Percentiles rank a stretch among this genome's conserved stretches.
These are phyloP conservation scores for Bombus cullumanus DNA, from an alignment of 1,140 invertebrate genomes.

Conservation along the genomic window DNA sequence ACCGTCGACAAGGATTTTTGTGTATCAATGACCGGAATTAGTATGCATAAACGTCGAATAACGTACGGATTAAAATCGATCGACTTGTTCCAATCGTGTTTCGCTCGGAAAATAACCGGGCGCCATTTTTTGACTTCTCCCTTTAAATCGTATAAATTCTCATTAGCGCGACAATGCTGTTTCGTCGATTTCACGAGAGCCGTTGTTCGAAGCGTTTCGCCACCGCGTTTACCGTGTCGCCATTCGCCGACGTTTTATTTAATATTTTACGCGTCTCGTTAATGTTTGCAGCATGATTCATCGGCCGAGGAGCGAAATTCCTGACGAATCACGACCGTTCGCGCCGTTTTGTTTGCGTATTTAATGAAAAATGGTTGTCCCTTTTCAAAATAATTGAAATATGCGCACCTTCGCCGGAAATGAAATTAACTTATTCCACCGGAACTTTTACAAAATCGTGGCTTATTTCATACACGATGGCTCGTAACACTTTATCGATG, in stretches of 20 bases:
- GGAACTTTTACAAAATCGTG: neutral
- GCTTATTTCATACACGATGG: neutral
- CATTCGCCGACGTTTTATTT: slow-evolving; percentile 9
- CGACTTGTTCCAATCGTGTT: neutral
- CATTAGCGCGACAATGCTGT: slow-evolving; percentile 33
- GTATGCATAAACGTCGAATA: slow-evolving; percentile 23
- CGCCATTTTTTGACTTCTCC: neutral
- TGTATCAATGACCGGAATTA: slow-evolving; percentile 7
- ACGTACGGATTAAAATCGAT: slow-evolving; percentile 31
- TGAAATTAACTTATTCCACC: neutral
- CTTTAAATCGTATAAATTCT: slow-evolving; percentile 42
- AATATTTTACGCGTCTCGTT: slow-evolving; percentile 31
- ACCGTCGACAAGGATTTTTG: neutral
- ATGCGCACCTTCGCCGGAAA: neutral
- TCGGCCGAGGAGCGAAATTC: neutral
- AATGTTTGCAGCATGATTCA: slow-evolving; percentile 10
- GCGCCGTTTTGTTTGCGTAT: neutral
- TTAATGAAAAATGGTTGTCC: slow-evolving; percentile 15
- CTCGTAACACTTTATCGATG: too few species aligned
- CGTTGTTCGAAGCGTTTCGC: slow-evolving; percentile 18
- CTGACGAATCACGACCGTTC: neutral
- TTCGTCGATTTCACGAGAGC: slow-evolving; percentile 20
- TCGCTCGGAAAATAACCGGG: neutral
- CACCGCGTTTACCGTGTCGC: neutral
- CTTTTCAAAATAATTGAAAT: neutral